A percentile compares a stretch with the other conserved stretches of the same genome.
These are phyloP conservation scores for Netelia inedita DNA, from an alignment of 2,888 invertebrate genomes.

Conservation along the genomic window DNA sequence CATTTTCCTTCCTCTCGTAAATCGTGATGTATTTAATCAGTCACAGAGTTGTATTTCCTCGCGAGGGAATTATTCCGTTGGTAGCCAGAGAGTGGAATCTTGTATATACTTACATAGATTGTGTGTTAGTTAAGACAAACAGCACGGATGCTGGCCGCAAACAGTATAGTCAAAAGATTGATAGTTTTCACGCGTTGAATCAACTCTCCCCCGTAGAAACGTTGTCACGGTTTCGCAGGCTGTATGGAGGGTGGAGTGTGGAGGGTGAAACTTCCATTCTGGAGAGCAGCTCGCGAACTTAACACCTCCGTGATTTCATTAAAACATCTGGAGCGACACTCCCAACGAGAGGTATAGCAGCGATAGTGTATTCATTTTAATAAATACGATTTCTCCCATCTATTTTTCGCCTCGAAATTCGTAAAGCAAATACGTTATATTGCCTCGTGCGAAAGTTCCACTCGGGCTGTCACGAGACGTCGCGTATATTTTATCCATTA, in stretches of 20 bases:
- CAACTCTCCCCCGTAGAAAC: conserved; percentile 25
- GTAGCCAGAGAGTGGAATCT: not conserved
- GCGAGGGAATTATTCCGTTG: not conserved
- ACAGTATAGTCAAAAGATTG: conserved; percentile 36
- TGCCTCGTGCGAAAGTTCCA: not conserved
- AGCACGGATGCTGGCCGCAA: conserved; percentile 30
- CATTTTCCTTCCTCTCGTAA: not conserved
- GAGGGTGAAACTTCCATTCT: not conserved
- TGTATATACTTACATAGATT: not conserved
- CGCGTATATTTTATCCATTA: too few species aligned
- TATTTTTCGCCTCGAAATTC: conserved; percentile 15
- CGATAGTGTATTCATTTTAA: conserved; percentile 15
- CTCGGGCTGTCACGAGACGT: not conserved
- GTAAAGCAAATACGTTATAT: not conserved
- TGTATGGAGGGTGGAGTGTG: not conserved
- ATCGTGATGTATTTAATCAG: conserved; percentile 6
- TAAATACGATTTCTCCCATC: conserved; percentile 23
- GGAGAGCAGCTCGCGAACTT: conserved; percentile 13
- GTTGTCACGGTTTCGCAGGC: conserved; percentile 6
- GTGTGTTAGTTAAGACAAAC: conserved; percentile 13
- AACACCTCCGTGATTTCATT: conserved; percentile 54
- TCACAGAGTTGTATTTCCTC: not conserved
- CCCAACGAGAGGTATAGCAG: not conserved
- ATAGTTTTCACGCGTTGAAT: conserved; percentile 45
- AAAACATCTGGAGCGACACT: conserved; percentile 24